A percentile compares a stretch with the other conserved stretches of the same genome.
phyloP scores from a whole-genome alignment of 2,113 vertebrate genomes.

The Neolamprologus variostigma region DNA sequence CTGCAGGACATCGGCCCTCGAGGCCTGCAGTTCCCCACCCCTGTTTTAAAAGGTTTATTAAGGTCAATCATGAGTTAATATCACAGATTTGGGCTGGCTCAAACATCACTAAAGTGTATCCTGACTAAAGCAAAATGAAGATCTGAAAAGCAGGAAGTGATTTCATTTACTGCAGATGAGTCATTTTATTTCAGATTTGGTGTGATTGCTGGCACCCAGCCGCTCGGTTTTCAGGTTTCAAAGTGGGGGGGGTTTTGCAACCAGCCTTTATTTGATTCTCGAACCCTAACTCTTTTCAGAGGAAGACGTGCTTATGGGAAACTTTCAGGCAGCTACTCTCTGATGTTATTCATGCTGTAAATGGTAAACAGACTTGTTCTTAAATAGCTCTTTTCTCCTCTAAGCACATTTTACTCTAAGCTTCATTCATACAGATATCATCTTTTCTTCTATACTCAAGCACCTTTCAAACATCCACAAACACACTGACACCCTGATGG shows the following conservation, averaged over 20 bases:
- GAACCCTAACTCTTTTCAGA: neutral
- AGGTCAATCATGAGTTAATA: neutral
- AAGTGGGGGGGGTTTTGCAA: accelerated
- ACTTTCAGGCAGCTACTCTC: neutral
- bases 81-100: neutral
- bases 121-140: neutral
- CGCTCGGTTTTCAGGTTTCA: neutral
- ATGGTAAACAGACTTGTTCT: neutral
- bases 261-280: neutral
- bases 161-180: neutral
- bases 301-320: neutral
- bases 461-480: neutral
- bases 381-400: neutral
- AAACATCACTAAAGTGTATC: neutral
- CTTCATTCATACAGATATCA: neutral
- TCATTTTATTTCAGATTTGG: neutral
- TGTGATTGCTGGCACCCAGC: neutral
- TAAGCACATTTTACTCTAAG: neutral
- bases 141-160: neutral
- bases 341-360: neutral
- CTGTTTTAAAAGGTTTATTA: neutral
- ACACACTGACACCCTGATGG: neutral
- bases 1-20: neutral
- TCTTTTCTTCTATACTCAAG: neutral
- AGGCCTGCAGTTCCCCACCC: neutral